phyloP scores from a whole-genome alignment of 2,888 invertebrate genomes.

The Charanyca ferruginea region DNA sequence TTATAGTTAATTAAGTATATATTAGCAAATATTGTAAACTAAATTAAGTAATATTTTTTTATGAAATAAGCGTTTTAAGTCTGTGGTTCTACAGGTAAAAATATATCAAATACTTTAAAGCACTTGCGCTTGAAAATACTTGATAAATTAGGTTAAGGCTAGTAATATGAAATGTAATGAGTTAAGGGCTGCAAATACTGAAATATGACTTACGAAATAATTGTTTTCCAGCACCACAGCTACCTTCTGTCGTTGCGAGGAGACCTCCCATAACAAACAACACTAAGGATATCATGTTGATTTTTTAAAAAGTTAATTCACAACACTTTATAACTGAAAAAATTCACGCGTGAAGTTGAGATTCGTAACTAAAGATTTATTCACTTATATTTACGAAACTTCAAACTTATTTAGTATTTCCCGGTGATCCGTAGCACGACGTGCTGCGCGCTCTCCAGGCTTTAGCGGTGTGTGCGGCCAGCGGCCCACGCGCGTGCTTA shows the following conservation, averaged over 20 bases:
- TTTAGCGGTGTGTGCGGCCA: slow-evolving; percentile 82
- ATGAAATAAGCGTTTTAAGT: neutral
- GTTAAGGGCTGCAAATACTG: slow-evolving; percentile 18
- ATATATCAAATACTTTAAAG: neutral
- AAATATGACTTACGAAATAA: slow-evolving; percentile 84
- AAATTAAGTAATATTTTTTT: slow-evolving; percentile 12
- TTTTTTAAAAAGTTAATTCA: slow-evolving; percentile 76
- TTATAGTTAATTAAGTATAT: slow-evolving; percentile 9
- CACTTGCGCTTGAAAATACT: too few relatives aligned
- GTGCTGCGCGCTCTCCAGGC: slow-evolving; percentile 90
- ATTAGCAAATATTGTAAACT: slow-evolving; percentile 7
- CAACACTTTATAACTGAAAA: slow-evolving; percentile 86
- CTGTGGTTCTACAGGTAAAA: slow-evolving; percentile 9
- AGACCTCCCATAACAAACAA: slow-evolving; percentile 89
- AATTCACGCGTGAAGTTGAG: slow-evolving; percentile 83
- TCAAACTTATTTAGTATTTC: slow-evolving; percentile 79
- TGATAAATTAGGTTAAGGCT: too few relatives aligned
- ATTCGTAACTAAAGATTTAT: slow-evolving; percentile 88
- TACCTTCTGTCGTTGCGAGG: slow-evolving; percentile 85
- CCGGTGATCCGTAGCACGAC: slow-evolving; percentile 89
- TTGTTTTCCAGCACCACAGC: slow-evolving; percentile 86
- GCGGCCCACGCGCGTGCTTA: slow-evolving; percentile 78
- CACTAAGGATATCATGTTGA: slow-evolving; percentile 89
- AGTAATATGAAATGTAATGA: neutral
- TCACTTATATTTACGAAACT: slow-evolving; percentile 90